Evolutionary conservation across 2,797 vertebrate species (phyloP), one percentile per base, ranked within the genome.

Genomic region (Otolemur crassicaudatus): DNA sequence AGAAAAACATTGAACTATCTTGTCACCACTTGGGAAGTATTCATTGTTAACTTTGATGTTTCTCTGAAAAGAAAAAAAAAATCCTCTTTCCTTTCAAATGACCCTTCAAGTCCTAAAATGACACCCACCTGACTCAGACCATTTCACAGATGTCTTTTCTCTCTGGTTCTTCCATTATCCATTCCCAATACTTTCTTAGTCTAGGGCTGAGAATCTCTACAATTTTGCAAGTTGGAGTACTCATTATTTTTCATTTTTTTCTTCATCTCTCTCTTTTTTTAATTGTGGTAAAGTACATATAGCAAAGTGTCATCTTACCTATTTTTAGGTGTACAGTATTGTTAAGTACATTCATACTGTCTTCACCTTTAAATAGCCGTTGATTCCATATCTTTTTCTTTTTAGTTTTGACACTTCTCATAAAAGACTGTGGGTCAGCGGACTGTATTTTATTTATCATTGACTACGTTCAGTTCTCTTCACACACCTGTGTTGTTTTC

Each of bases 301-400:
- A 81, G 27, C 69, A 46, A 56, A 63, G 49, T 87, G 8, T 13
- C 43, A n/a, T 67, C 65, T 53, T 77, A 77, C 34, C 49, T 85
- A 46, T 92, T 79, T 65, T 65, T 65, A 77, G 91, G 14, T 12
- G 2, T 87, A 40, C n/a, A 72, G 3, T 82, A 72, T 22, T n/a
- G 7, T 72, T 16, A 95, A 87, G 25, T 70, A 37, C 43, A 56
- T 93, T 67, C 23, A 49, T n/a, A 53, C 69, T 60, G 34, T 60
- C 46, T 84, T 77, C 23, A 84, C 37, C 22, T 72, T 94, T 86
- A 96, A 85, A 46, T 91, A n/a, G 23, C 79, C 77, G 16, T 72
- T 69, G 49, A 90, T 69, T 84, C 77, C 25, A 16, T 81, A 29
- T 87, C 34, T 60, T 73, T 72, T 27, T 58, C 34, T 81, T 79